These are phyloP conservation scores for Pao palembangensis DNA, from an alignment of 2,113 vertebrate genomes.

Conservation along the genomic window DNA sequence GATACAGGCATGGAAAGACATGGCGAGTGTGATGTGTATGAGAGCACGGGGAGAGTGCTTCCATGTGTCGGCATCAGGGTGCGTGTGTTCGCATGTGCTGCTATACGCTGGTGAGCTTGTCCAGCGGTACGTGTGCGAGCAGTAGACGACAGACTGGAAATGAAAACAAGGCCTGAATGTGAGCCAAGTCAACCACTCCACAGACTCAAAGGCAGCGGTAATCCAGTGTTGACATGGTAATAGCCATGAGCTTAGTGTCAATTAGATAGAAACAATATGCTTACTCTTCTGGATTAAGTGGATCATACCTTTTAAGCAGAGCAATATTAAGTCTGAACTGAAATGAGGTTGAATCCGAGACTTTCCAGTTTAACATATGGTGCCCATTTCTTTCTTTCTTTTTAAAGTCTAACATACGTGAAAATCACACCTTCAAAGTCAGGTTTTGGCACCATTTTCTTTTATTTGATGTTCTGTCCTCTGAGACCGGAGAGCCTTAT, in stretches of 20 bases:
- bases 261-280: slow-evolving; percentile 78
- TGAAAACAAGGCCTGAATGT: slow-evolving; percentile 73
- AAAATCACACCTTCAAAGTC: slow-evolving; percentile 25
- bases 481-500: slow-evolving; percentile 60
- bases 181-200: slow-evolving; percentile 72
- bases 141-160: slow-evolving; percentile 67
- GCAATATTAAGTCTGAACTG: slow-evolving; percentile 16
- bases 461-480: slow-evolving; percentile 35
- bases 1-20: slow-evolving; percentile 37
- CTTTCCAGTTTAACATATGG: slow-evolving; percentile 5
- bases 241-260: slow-evolving; percentile 76
- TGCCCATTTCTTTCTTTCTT: slow-evolving; percentile 6
- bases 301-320: slow-evolving; percentile 64
- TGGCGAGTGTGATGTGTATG: slow-evolving; percentile 11
- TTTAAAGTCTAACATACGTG: slow-evolving; percentile 17
- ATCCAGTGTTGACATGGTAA: slow-evolving; percentile 77
- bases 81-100: slow-evolving; percentile 50
- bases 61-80: slow-evolving; percentile 17
- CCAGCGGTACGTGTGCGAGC: slow-evolving; percentile 53
- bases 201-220: slow-evolving; percentile 72
- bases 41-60: neutral
- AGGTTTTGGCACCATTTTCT: slow-evolving; percentile 30
- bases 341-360: slow-evolving; percentile 34
- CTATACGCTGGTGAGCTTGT: slow-evolving; percentile 39
- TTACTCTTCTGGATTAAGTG: slow-evolving; percentile 68